These are phyloP conservation scores for Centruroides vittatus DNA, from an alignment of 1,140 invertebrate genomes.

Conservation along the genomic window DNA sequence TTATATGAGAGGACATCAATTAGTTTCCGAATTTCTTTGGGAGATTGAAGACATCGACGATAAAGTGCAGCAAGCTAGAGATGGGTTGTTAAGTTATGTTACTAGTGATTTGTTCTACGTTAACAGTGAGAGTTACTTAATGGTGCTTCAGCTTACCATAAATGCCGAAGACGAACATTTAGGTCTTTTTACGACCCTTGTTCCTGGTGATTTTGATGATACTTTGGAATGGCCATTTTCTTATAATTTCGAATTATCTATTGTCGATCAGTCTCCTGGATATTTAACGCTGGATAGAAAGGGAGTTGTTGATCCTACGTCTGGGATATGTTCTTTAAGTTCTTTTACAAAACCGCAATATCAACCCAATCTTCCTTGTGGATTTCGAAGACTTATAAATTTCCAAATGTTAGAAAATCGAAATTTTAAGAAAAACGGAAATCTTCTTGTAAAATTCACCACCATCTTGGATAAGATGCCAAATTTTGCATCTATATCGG, in stretches of 20 bases:
- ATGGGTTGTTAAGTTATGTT: background rate
- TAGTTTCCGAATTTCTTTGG: slow-evolving; percentile 17
- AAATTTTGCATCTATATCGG: background rate
- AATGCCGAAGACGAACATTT: slow-evolving; percentile 5
- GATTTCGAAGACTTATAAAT: slow-evolving; percentile 1
- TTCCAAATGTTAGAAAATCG: background rate
- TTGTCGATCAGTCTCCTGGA: slow-evolving; percentile 11
- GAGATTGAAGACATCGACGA: slow-evolving; percentile 5
- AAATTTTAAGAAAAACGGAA: slow-evolving; percentile 1
- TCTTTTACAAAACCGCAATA: slow-evolving; percentile 4
- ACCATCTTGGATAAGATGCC: slow-evolving; percentile 8
- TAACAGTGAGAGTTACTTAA: slow-evolving; percentile 13
- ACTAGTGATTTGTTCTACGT: slow-evolving; percentile 14
- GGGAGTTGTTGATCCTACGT: background rate
- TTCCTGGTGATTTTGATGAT: slow-evolving; percentile 13
- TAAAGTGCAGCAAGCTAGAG: background rate
- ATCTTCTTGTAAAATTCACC: slow-evolving; percentile 1
- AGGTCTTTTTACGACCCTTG: slow-evolving; percentile 13
- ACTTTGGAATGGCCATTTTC: slow-evolving; percentile 17
- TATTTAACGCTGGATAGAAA: background rate
- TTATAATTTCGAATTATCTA: slow-evolving; percentile 13
- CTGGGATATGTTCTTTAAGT: background rate
- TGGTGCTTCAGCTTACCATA: slow-evolving; percentile 11
- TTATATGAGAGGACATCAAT: slow-evolving; percentile 11
- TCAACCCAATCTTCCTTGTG: slow-evolving; percentile 9